phyloP scores from a whole-genome alignment of 1,140 invertebrate species.

The Plutomurus gul region DNA sequence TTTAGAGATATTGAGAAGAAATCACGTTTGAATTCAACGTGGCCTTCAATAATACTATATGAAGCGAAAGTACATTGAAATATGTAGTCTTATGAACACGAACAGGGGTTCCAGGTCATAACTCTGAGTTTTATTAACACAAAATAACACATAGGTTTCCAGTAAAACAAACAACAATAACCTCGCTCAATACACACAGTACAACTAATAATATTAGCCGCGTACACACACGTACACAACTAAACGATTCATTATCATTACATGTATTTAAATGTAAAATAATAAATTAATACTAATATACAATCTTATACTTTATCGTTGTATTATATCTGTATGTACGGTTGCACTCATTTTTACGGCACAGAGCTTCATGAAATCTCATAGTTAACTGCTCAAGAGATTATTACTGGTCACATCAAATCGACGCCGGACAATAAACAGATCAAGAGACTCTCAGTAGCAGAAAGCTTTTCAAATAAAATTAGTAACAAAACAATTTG shows the following conservation, averaged over 20 bases:
- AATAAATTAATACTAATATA: no score
- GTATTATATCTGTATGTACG: not conserved
- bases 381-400: no score
- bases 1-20: not conserved
- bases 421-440: not conserved
- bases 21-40: not conserved
- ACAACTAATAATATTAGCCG: no score
- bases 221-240: no score
- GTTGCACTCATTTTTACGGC: conserved; percentile 7
- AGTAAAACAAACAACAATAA: not conserved
- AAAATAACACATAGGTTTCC: not conserved
- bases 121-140: not conserved
- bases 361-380: conserved; percentile 5
- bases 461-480: not conserved
- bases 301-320: no score
- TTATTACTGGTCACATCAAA: no score
- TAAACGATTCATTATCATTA: no score
- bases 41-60: not conserved
- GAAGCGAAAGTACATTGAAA: not conserved
- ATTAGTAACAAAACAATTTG: not conserved
- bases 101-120: not conserved
- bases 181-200: not conserved
- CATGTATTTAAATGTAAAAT: no score
- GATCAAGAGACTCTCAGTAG: not conserved
- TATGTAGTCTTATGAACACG: conserved; percentile 9